A percentile compares a stretch with the other conserved stretches of the same genome.
These are phyloP conservation scores for Halcyon badia DNA, from an alignment of 2,797 vertebrate genomes.

Conservation along the genomic window DNA sequence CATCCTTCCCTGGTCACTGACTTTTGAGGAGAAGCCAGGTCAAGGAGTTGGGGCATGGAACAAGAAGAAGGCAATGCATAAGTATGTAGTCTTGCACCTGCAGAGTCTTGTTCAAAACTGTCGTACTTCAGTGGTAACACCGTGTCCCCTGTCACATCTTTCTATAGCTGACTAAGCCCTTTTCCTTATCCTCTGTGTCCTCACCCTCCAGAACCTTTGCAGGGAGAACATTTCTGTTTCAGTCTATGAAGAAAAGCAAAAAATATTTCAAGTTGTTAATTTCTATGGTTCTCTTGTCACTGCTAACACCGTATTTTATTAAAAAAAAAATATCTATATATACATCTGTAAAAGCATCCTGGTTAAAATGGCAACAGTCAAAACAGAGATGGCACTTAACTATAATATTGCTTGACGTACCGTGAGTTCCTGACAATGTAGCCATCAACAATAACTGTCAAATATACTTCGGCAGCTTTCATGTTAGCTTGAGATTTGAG, in stretches of 20 bases:
- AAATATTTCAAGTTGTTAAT: background rate
- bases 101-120: background rate
- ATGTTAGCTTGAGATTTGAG: background rate
- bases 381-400: background rate
- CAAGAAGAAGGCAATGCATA: background rate
- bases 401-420: background rate
- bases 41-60: background rate
- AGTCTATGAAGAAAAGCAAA: background rate
- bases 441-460: slow-evolving; percentile 13
- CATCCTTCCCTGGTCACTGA: background rate
- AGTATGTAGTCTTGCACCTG: background rate
- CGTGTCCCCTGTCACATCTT: background rate
- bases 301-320: background rate
- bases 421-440: background rate
- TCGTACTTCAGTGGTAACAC: background rate
- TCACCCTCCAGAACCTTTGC: background rate
- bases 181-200: background rate
- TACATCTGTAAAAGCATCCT: background rate
- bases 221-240: background rate
- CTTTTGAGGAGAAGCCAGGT: background rate
- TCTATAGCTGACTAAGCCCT: background rate
- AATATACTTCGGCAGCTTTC: background rate
- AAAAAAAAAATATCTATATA: background rate
- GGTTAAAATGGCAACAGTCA: background rate
- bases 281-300: background rate